These are phyloP conservation scores for Aricia artaxerxes DNA, from an alignment of 2,888 invertebrate genomes.

Conservation along the genomic window DNA sequence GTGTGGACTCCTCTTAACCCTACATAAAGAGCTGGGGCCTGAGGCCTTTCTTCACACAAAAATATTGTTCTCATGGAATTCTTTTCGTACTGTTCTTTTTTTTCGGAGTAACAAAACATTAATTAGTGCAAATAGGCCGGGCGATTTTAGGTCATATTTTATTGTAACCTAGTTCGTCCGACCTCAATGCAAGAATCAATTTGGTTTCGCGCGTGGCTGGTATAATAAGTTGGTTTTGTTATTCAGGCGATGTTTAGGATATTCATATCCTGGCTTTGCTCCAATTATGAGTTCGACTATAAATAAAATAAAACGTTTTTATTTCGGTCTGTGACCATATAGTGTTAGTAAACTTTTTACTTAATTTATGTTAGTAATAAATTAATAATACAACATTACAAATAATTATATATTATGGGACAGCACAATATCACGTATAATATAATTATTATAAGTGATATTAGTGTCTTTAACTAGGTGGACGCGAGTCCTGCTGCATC, in stretches of 20 bases:
- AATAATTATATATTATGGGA: no score
- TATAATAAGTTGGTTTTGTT: neutral
- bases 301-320: no score
- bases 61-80: neutral
- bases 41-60: neutral
- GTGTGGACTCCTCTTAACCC: no score
- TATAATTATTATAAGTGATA: no score
- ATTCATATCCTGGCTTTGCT: constrained; percentile 19
- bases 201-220: neutral
- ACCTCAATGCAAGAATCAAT: constrained; percentile 18
- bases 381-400: no score
- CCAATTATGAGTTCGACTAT: neutral
- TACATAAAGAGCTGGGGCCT: no score
- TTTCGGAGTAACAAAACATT: neutral
- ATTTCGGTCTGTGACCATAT: no score
- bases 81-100: neutral
- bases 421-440: no score
- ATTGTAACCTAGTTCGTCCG: constrained; percentile 20
- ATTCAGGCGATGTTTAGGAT: neutral
- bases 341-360: no score
- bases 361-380: no score
- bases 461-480: no score
- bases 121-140: constrained; percentile 8
- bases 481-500: no score
- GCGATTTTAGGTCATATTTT: constrained; percentile 24